Evolutionary conservation across 1,140 invertebrate species (phyloP), one percentile per base, ranked within the genome.

Genomic region (Onthophagus taurus): DNA sequence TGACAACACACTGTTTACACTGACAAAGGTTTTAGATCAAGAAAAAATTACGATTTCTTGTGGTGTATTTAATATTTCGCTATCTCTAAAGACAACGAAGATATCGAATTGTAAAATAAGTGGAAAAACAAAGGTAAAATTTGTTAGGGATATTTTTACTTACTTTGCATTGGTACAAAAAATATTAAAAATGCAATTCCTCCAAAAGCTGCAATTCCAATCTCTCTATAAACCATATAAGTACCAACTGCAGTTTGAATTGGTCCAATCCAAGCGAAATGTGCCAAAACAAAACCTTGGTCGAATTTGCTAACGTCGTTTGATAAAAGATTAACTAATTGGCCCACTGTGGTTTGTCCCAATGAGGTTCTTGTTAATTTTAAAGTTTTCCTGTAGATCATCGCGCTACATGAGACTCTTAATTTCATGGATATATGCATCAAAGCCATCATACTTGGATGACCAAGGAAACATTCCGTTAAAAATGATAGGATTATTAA

Each of bases 291-390:
- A 30, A 71, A 68, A 1, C 64, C 29, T 33, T 54, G 51, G 34
- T 73, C 71, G 44, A 73, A 72, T 36, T 67, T 62, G 36, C 77
- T 79, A 39, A 84, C 79, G 61, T 95, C 89, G 61, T 92, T 94
- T n/a, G 89, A 89, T 50, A 95, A 68, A 7, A 94, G 70, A 68
- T 94, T 95, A n/a, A 94, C 81, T 58, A 94, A 81, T 68, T 94
- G 81, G 7, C 89, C 89, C 19, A 77, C 74, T 2, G 86, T 88
- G 2, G 86, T 88, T 58, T 84, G 72, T 12, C 77, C 77, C 20
- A 90, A 59, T 3, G 86, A 77, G 3, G 72, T 76, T 56, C 76
- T 77, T 36, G 75, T 82, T 8, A 87, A 57, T 14, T 72, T 70
- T 14, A 85, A 61, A 16, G 77, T 78, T 72, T 89, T 89, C 59